These are phyloP conservation scores for Muntiacus muntjak DNA, from an alignment of 2,113 vertebrate genomes.

Conservation along the genomic window DNA sequence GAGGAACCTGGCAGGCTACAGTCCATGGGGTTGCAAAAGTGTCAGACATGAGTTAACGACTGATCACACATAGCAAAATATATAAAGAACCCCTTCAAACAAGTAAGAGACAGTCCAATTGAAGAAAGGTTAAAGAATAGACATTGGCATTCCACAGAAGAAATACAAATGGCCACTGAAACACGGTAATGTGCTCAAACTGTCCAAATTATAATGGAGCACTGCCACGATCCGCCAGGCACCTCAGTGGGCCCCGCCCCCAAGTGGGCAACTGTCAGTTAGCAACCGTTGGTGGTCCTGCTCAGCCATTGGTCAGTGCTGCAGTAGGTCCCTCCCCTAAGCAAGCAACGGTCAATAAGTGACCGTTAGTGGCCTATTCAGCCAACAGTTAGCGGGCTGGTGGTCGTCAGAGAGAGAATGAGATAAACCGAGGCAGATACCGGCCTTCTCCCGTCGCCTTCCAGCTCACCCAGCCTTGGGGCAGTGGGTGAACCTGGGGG, in stretches of 20 bases:
- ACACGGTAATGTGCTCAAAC: neutral
- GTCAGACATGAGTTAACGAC: rapidly evolving
- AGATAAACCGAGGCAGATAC: neutral
- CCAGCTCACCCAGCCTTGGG: neutral
- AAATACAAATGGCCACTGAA: neutral
- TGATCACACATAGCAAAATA: neutral
- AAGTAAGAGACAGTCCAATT: neutral
- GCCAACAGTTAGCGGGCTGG: neutral
- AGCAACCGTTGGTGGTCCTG: neutral
- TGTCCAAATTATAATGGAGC: neutral
- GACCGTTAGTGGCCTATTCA: neutral
- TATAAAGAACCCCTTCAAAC: neutral
- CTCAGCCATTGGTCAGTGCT: neutral
- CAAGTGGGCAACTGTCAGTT: neutral
- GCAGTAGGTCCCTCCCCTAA: neutral
- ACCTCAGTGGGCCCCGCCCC: neutral
- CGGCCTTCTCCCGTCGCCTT: neutral
- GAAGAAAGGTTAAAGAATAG: neutral
- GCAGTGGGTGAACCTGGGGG: neutral
- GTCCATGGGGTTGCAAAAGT: neutral
- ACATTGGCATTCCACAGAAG: neutral
- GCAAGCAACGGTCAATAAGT: neutral
- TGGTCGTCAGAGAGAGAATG: neutral
- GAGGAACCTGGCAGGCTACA: neutral
- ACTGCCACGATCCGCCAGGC: neutral